Evolutionary conservation across 2,888 invertebrate species (phyloP), one percentile per base, ranked within the genome.

Genomic region (Ennomos fuscantarius): DNA sequence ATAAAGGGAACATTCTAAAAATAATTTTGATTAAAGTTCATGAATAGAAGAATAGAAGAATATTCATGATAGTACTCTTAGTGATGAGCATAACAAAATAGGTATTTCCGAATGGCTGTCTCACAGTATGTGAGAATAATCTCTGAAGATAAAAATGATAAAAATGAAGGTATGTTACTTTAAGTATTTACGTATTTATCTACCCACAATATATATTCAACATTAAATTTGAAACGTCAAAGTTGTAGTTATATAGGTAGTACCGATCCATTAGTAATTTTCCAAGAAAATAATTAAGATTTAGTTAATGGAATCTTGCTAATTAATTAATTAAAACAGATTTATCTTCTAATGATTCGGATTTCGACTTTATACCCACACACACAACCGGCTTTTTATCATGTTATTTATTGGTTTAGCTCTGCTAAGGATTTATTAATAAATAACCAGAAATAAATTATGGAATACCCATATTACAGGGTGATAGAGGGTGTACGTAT

Each of bases 401-500:
- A 11, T 44, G 42, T 57, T 49, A 49, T 55, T 62, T 59, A 64
- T 56, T 55, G 56, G 55, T 62, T 44, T 33, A 51, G 50, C 39
- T 47, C 33, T 47, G 53, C 52, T 55, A n/a, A 43, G 12, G 36
- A 55, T 55, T 55, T 54, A 51, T 56, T 42, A 9, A 54, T 37
- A 15, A 40, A 46, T 47, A 31, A 15, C 24, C 6, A 24, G 24
- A 24, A 24, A 24, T 24, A 6, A 24, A 24, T 1, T 24, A 24
- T 24, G 24, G 24, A 24, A 5, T 24, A 24, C 24, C 24, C 6
- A 24, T 24, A 6, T 24, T 24, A 24, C 24, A 24, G 24, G 24
- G 24, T 24, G 24, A 6, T 6, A 24, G 24, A 24, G 5, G 24
- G 24, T 24, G 24, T 24, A 24, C 6, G 24, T 24, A 24, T 6